A percentile compares a stretch with the other conserved stretches of the same genome.
Evolutionary conservation across 2,113 vertebrate species (phyloP).

Genomic region (Colossoma macropomum): DNA sequence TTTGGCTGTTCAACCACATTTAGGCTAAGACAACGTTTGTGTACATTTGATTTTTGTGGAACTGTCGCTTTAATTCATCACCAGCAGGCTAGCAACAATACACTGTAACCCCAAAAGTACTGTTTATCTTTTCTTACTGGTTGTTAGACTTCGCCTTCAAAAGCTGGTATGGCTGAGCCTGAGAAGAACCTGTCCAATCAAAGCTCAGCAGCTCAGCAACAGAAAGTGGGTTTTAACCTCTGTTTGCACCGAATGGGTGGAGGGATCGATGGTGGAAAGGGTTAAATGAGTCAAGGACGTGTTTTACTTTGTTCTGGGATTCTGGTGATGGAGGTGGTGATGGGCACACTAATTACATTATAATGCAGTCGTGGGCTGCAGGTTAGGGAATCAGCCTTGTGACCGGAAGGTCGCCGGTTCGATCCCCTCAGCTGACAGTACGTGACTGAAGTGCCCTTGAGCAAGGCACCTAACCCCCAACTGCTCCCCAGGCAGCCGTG

Average conservation of each 20-base stretch:
- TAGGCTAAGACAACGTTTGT: too few relatives aligned
- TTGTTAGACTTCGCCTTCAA: constrained; percentile 60
- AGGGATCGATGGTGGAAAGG: constrained; percentile 45
- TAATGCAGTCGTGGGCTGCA: too few relatives aligned
- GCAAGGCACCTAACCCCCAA: too few relatives aligned
- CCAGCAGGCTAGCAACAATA: not conserved
- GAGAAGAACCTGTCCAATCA: constrained; percentile 70
- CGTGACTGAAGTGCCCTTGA: too few relatives aligned
- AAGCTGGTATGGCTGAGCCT: constrained; percentile 65
- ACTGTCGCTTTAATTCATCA: too few relatives aligned
- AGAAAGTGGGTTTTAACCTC: constrained; percentile 66
- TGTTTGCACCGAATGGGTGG: not conserved
- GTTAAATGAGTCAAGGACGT: not conserved
- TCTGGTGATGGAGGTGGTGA: not conserved
- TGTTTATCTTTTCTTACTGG: not conserved
- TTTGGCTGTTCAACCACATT: too few relatives aligned
- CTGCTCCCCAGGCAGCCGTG: too few relatives aligned
- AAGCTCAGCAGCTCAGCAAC: constrained; percentile 72
- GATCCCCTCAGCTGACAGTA: too few relatives aligned
- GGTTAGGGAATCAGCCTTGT: too few relatives aligned
- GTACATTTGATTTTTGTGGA: too few relatives aligned
- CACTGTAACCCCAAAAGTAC: not conserved
- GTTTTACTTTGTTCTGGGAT: not conserved
- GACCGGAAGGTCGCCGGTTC: too few relatives aligned
- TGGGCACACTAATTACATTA: not conserved